Evolutionary conservation across 2,113 vertebrate species (phyloP), one percentile per base, ranked within the genome.

Genomic region (Melanerpes formicivorus): DNA sequence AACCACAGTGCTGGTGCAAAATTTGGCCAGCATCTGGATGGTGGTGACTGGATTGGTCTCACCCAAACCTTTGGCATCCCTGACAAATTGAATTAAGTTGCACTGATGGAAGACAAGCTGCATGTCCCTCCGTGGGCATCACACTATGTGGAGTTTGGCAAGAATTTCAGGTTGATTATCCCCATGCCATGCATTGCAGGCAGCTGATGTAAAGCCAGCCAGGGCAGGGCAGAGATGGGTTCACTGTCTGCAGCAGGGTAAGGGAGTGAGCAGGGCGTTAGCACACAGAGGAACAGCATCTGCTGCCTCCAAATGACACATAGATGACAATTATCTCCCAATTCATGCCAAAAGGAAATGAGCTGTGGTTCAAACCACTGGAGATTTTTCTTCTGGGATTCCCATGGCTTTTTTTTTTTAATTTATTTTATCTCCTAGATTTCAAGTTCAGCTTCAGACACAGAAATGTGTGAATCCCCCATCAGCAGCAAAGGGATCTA

Each of bases 391-490:
- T 92, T 80, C 59, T 19, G 75, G 80, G 80, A 70, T 21, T 91
- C 44, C 73, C n/a, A 44, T 30, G 58, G 60, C 81, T 64, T 78
- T 73, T 14, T 44, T 74, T 93, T 80, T 27, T 52, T 42, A 37
- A 37, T 70, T 65, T 74, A 65, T 78, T 77, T 83, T 78, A 93
- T 87, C 93, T 87, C 85, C 23, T 90, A 77, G 74, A 93, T 96
- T 86, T 94, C 86, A 93, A 89, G 87, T 93, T 90, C 60, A 21
- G 62, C 91, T 91, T 95, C 80, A 93, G 91, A 83, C 72, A 62
- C 76, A 71, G 83, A 93, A 90, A 83, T 74, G 72, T 95, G 90
- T 87, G 84, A 75, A 78, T 88, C 56, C 50, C 18, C 87, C 91
- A 60, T 95, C 95, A 90, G 77, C 72, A 88, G 71, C 78, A 42